Evolutionary conservation across 2,797 vertebrate species (phyloP), one percentile per base, ranked within the genome.

Genomic region (Mus spretus): DNA sequence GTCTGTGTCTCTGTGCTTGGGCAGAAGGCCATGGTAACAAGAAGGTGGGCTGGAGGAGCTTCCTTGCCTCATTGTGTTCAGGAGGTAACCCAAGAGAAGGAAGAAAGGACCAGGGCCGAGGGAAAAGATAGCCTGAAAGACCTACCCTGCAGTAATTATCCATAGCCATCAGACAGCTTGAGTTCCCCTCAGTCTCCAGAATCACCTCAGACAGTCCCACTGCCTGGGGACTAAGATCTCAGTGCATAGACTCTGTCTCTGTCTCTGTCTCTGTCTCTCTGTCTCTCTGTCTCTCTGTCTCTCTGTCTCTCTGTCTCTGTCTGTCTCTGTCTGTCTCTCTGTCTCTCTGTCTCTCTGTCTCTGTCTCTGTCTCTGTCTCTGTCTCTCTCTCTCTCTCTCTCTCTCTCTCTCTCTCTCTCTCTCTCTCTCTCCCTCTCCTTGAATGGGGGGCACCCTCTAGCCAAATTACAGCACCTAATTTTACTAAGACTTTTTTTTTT

Each of bases 401-500:
- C 8, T 28, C 61, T 26, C 24, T 6, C 4, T n/a, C 3, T 15
- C 24, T 2, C 9, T 17, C 1, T 6, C 10, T 65, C 11, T 26
- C 26, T 28, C 3, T 13, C 20, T 40, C 72, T 14, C 72, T 24
- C 37, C 63, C 24, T 63, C 61, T 26, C 5, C 34, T 70, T 70
- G 67, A 70, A 70, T n/a, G 34, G 19, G 6, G 15, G 59, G 13
- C 20, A 86, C 3, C 15, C 19, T 75, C 15, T 75, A 31, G 28
- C 74, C 57, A 63, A 89, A 19, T 13, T 14, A 63, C 31, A 77
- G 17, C 28, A 31, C 53, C 15, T 11, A 11, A 50, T 63, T 89
- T 83, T 75, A 47, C 70, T 47, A 37, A 26, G 28, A 72, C 74
- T 87, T 47, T 83, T 85, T 70, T 86, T 88, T 63, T 40, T 59